Evolutionary conservation across 2,888 invertebrate genomes (phyloP), one percentile per base, ranked within the genome.

Genomic region (Andrena marginata): DNA sequence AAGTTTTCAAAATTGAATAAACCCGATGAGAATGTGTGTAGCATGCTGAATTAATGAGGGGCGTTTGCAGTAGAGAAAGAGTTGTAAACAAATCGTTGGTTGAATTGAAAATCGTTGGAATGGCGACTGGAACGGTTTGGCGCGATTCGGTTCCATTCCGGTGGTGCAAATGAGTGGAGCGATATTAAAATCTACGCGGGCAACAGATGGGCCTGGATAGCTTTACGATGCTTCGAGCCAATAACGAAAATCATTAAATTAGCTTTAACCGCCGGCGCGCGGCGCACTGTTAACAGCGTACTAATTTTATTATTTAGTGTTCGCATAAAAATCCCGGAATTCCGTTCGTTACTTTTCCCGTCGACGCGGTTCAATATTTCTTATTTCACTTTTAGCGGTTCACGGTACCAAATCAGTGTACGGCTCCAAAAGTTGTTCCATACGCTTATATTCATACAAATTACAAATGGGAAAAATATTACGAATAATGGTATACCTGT

Each of bases 211-310:
- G 91, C 89, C 79, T 74, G 83, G 92, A 93, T 92, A 92, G 93
- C 89, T 93, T 93, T 93, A 93, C 90, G 92, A 85, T 68, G 82
- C 56, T 77, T 73, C 83, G 85, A 89, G 85, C 92, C 92, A 93
- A 93, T 93, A 93, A 93, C 91, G 93, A 91, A 93, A 93, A 93
- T 93, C 93, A 92, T 93, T 92, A 93, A 93, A 93, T 93, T 93
- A 93, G 87, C 90, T 84, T 89, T 90, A 91, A 90, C 90, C 90
- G 85, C 89, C 84, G 88, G 86, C 84, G 89, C 86, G 80, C 86
- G 74, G 80, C 82, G 83, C 81, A 85, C 85, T 92, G 92, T 93
- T 93, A 93, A 93, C 90, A 89, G 87, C 87, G 85, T 85, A 89
- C 89, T 92, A 92, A 93, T 93, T 93, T 92, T 90, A 93, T 92